Conservation (phyloP, 2,113 vertebrate species). For the Mus pahari region DNA sequence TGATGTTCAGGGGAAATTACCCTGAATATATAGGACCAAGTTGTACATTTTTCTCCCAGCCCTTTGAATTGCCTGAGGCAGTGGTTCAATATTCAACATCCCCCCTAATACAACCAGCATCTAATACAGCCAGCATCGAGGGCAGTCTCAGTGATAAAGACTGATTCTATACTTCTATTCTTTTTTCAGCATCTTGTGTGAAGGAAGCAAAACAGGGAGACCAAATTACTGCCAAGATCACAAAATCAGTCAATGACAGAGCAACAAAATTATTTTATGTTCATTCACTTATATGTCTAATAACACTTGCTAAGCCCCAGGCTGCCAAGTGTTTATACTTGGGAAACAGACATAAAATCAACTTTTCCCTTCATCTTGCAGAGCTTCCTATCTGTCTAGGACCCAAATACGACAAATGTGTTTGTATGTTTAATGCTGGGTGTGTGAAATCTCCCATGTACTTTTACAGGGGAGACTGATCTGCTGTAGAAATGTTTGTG, state of each 20-base stretch:
- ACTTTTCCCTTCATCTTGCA: not conserved
- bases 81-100: not conserved
- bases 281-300: not conserved
- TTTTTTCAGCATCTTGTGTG: not conserved
- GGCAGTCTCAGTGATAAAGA: not conserved
- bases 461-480: slow-evolving; percentile 19
- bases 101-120: not conserved
- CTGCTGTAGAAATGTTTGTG: slow-evolving; percentile 3
- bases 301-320: not conserved
- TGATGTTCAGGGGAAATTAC: not conserved
- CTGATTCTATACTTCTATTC: not conserved
- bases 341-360: slow-evolving; percentile 20
- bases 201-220: slow-evolving; percentile 13
- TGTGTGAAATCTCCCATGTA: slow-evolving; percentile 7
- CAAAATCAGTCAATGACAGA: not conserved
- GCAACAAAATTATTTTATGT: not conserved
- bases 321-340: not conserved
- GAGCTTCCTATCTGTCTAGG: not conserved
- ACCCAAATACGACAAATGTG: not conserved
- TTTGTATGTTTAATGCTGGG: not conserved
- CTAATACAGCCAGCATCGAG: not conserved
- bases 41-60: not conserved
- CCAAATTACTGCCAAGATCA: not conserved
- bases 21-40: not conserved
- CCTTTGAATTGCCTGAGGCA: not conserved